Conservation (phyloP, 2,888 invertebrate genomes). For the Cheilosia vulpina region DNA sequence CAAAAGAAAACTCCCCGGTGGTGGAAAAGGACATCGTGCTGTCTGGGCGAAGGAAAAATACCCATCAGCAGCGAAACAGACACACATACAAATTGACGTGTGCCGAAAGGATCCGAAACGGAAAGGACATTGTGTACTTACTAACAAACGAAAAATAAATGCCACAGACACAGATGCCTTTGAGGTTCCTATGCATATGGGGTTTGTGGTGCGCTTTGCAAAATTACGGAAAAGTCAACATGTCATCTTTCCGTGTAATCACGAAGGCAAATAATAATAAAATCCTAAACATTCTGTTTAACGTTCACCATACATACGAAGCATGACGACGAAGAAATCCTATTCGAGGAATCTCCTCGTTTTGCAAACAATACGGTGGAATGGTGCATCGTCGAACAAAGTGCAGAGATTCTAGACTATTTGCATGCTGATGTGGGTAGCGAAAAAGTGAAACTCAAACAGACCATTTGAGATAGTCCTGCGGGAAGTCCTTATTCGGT, state of each 20-base stretch:
- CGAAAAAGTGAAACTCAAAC: slow-evolving; percentile 28
- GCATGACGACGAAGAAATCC: slow-evolving; percentile 20
- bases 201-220: slow-evolving; percentile 27
- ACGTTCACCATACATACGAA: slow-evolving; percentile 28
- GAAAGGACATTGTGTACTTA: slow-evolving; percentile 46
- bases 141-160: slow-evolving; percentile 41
- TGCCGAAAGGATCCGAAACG: slow-evolving; percentile 55
- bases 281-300: slow-evolving; percentile 70
- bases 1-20: slow-evolving; percentile 52
- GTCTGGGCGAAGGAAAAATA: slow-evolving; percentile 23
- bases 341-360: slow-evolving; percentile 6
- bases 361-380: slow-evolving; percentile 10
- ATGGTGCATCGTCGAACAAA: slow-evolving; percentile 24
- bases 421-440: slow-evolving; percentile 61
- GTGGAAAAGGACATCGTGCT: slow-evolving; percentile 50
- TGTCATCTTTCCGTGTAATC: slow-evolving; percentile 71
- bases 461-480: slow-evolving; percentile 20
- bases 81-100: slow-evolving; percentile 37
- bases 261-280: slow-evolving; percentile 70
- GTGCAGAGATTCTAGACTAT: slow-evolving; percentile 59
- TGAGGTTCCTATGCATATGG: slow-evolving; percentile 37
- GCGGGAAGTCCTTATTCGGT: slow-evolving; percentile 19
- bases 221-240: slow-evolving; percentile 69
- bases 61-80: slow-evolving; percentile 26
- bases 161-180: slow-evolving; percentile 44